phyloP scores from a whole-genome alignment of 1,140 invertebrate species.

The Gonatopus flavifemur region DNA sequence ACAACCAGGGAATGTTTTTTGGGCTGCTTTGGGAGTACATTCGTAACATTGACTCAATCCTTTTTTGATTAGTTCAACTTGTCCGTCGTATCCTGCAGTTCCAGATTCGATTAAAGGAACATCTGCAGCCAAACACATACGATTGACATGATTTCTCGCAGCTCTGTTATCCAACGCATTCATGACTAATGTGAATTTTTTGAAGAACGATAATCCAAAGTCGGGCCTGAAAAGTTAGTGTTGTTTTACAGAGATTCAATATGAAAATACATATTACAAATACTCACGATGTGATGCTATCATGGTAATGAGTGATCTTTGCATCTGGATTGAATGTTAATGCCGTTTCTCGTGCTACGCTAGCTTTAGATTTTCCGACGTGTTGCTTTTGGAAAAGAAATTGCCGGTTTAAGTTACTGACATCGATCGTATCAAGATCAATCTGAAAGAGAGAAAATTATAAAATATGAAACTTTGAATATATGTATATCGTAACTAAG shows the following conservation, averaged over 20 bases:
- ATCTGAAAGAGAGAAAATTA: constrained; percentile 71
- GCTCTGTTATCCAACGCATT: constrained; percentile 97
- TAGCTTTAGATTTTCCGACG: constrained; percentile 94
- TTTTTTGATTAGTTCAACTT: constrained; percentile 88
- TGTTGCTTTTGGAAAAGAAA: constrained; percentile 98
- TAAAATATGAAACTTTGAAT: background rate
- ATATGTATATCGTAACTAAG: constrained; percentile 6
- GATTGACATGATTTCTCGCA: constrained; percentile 97
- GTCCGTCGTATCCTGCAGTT: constrained; percentile 93
- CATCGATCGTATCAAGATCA: constrained; percentile 98
- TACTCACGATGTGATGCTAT: constrained; percentile 87
- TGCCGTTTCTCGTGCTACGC: constrained; percentile 86
- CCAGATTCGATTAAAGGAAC: constrained; percentile 95
- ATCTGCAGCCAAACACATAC: constrained; percentile 95
- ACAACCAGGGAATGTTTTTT: constrained; percentile 95
- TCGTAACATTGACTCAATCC: constrained; percentile 95
- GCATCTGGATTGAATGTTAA: constrained; percentile 86
- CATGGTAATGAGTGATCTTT: constrained; percentile 87
- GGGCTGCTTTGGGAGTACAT: constrained; percentile 87
- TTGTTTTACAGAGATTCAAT: too few species aligned
- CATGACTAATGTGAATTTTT: constrained; percentile 89
- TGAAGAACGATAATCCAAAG: constrained; percentile 91
- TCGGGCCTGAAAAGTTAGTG: constrained; percentile 69
- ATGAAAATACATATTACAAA: constrained; percentile 12
- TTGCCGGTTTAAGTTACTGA: constrained; percentile 98